phyloP scores from a whole-genome alignment of 2,888 invertebrate species.

The Hemithea aestivaria region DNA sequence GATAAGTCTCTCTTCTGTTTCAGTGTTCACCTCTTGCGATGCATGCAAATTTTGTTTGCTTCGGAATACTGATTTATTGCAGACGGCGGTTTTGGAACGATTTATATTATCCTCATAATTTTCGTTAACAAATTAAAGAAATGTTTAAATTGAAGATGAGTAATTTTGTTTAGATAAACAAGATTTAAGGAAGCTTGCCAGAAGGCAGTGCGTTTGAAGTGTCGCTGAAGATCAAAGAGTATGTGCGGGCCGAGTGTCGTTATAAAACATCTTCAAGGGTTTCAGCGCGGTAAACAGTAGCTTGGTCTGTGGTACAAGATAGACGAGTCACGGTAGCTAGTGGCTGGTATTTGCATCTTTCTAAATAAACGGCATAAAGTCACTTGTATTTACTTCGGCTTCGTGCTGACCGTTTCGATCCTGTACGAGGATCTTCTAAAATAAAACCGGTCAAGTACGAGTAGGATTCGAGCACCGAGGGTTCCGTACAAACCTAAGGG shows the following conservation, averaged over 20 bases:
- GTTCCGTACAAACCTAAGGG: no score
- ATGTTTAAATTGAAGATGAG: slow-evolving; percentile 21
- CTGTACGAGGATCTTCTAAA: no score
- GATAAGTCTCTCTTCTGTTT: slow-evolving; percentile 70
- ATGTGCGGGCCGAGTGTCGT: slow-evolving; percentile 57
- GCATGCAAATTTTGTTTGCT: slow-evolving; percentile 64
- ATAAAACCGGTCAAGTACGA: no score
- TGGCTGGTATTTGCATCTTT: no score
- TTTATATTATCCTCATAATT: slow-evolving; percentile 20
- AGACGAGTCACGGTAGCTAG: background rate
- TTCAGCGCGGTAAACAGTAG: slow-evolving; percentile 70
- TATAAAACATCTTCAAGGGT: slow-evolving; percentile 71
- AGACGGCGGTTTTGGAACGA: slow-evolving; percentile 30
- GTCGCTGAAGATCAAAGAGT: slow-evolving; percentile 69
- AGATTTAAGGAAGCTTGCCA: slow-evolving; percentile 32
- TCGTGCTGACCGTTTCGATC: no score
- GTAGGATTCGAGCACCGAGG: no score
- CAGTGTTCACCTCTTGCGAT: slow-evolving; percentile 67
- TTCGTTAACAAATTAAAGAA: slow-evolving; percentile 19
- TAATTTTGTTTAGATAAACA: slow-evolving; percentile 31
- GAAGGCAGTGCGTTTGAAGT: slow-evolving; percentile 48
- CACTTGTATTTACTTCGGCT: no score
- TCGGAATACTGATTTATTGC: slow-evolving; percentile 62
- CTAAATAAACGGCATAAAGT: no score
- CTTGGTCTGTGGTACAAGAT: slow-evolving; percentile 34